Evolutionary conservation across 2,797 vertebrate genomes (phyloP), one percentile per base, ranked within the genome.

Genomic region (Thamnophis elegans): DNA sequence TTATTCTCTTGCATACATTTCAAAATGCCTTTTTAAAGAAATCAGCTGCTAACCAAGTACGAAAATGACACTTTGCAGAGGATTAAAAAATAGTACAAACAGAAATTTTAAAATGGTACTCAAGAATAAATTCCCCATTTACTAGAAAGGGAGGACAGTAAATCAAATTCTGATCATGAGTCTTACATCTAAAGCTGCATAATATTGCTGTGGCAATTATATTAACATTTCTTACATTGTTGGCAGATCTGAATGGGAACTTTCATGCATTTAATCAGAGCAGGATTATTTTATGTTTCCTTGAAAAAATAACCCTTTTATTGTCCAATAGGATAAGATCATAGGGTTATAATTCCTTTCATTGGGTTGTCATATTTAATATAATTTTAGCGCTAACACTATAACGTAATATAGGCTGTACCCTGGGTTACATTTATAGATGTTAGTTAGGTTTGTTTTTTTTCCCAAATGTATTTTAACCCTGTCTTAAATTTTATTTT

Each of bases 241-340:
- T 96, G 60, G 20, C 14, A 93, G 78, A 94, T 96, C 94, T 90
- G 16, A 96, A 94, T 90, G 92, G n/a, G 88, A 95, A 94, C 89
- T 20, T 59, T 54, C 92, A 94, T 87, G 5, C 89, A 32, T 94
- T 22, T 93, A 94, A 42, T 85, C 22, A 93, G 51, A 78, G 93
- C 85, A 1, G 73, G 89, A 62, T 94, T 94, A 95, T 94, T 89
- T 62, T 62, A 4, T 16, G 4, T 95, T 95, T 93, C 92, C 55
- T 85, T 91, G 16, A 16, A 20, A 92, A 60, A 26, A 26, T 89
- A 0, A 88, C 85, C 91, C 13, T 91, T 95, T 25, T 0, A 20
- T 73, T 73, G 32, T 36, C n/a, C 65, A 73, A 36, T 18, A 73
- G n/a, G n/a, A 68, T 68, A 32, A n/a, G 14, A 73, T 36, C n/a